Base-by-base conservation (phyloP, 1,140 invertebrate genomes). In the Drosophila subpulchrella region DNA sequence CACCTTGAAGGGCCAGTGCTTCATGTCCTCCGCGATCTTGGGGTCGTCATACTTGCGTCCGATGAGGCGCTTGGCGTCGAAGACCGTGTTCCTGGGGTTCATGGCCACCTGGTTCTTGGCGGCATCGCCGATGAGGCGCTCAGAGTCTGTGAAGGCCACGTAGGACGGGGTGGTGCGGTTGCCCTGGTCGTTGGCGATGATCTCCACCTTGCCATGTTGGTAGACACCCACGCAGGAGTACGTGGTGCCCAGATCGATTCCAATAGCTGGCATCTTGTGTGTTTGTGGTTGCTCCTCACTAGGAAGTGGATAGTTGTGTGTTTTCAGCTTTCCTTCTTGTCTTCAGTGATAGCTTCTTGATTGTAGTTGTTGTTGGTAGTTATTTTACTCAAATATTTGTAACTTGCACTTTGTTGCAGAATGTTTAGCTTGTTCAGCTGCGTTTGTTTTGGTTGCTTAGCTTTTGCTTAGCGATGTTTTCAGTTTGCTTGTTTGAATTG, bases 111-210 rank as follows among this genome's bases (percentile, higher is more conserved):
- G 85, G 71, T 96, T 96, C 91, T 96, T 96, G 77, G 98, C 98
- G 55, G 97, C 97, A 95, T 99, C 98, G 57, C 98, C 98, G 92
- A 99, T 98, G 61, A 99, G 95, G 92, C 98, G 96, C 92, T 99
- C 98, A 2, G 96, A 97, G 91, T 99, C 98, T 56, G 97, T 98
- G 94, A 99, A 99, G 36, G 97, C 98, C 20, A 99, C 98, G 94
- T 98, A 99, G 73, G 96, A 97, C 24, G 98, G 98, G 51, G 98
- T 99, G 20, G 98, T 99, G 76, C 98, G 94, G 93, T 99, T 99
- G 85, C 98, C 98, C 93, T 98, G 97, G 92, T 98, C 97, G 92
- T 98, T 98, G 82, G 97, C 97, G 82, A 98, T 98, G 83, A 98
- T 98, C 93, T 98, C 97, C 60, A 98, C 95, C 93, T 97, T 97